Conservation (phyloP, 1,140 invertebrate genomes). For the Temnothorax curvispinosus region DNA sequence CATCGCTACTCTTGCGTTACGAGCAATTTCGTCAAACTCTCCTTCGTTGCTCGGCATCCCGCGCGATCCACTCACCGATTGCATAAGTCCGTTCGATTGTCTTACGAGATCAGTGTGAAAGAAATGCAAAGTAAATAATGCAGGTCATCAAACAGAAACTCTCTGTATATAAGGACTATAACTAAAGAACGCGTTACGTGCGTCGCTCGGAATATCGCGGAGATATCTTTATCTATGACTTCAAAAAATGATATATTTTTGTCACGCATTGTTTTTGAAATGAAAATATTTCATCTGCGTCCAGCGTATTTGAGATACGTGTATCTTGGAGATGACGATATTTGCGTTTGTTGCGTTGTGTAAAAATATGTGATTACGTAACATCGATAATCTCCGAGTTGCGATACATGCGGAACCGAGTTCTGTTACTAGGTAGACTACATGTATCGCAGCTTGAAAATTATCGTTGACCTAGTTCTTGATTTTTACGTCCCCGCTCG, state of each 20-base stretch:
- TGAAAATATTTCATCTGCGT: background rate
- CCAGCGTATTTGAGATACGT: background rate
- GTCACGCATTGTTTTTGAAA: background rate
- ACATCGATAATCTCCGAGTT: constrained; percentile 12
- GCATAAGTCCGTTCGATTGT: constrained; percentile 39
- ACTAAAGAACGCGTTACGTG: background rate
- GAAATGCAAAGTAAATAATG: constrained; percentile 31
- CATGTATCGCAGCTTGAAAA: constrained; percentile 30
- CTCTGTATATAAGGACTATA: background rate
- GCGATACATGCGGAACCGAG: background rate
- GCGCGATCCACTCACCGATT: constrained; percentile 61
- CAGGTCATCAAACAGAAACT: constrained; percentile 44
- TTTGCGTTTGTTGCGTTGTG: background rate
- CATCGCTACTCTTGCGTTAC: background rate
- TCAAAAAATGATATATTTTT: background rate
- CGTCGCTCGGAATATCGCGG: background rate
- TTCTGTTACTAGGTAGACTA: constrained; percentile 4
- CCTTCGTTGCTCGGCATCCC: constrained; percentile 28
- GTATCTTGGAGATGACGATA: background rate
- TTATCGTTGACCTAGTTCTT: constrained; percentile 52
- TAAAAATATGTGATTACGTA: background rate
- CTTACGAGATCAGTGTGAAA: constrained; percentile 39
- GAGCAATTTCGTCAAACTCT: constrained; percentile 54
- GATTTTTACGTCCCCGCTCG: constrained; percentile 38
- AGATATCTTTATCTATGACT: background rate